Evolutionary conservation across 2,888 invertebrate genomes (phyloP).

Genomic region (Amphiduros pacificus): DNA sequence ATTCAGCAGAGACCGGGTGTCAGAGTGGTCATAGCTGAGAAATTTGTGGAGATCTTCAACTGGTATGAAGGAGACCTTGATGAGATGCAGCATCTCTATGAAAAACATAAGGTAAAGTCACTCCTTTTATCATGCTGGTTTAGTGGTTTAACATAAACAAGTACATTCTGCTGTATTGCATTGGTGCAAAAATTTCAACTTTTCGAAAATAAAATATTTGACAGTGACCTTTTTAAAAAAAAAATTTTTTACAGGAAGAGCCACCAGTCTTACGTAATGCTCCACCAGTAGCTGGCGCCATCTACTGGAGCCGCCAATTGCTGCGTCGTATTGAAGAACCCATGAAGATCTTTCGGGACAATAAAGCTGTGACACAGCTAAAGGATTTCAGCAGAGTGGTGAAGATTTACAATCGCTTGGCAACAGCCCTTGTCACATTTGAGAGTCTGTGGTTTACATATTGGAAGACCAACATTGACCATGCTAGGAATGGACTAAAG

Average conservation of each 20-base stretch:
- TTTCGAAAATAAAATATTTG: too few relatives aligned
- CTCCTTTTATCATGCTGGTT: background rate
- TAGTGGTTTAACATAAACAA: background rate
- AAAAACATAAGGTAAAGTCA: slow-evolving; percentile 49
- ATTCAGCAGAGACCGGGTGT: slow-evolving; percentile 50
- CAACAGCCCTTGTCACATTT: slow-evolving; percentile 56
- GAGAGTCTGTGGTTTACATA: slow-evolving; percentile 57
- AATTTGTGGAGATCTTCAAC: slow-evolving; percentile 56
- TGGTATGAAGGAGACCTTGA: slow-evolving; percentile 57
- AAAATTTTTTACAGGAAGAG: slow-evolving; percentile 36
- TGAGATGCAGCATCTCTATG: slow-evolving; percentile 54
- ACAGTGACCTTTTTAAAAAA: background rate
- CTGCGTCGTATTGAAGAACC: slow-evolving; percentile 57
- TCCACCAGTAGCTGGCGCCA: slow-evolving; percentile 58
- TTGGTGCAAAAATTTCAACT: too few relatives aligned
- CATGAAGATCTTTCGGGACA: slow-evolving; percentile 57
- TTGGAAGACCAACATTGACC: slow-evolving; percentile 55
- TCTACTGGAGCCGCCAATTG: slow-evolving; percentile 57
- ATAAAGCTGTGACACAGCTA: slow-evolving; percentile 51
- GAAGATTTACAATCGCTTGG: slow-evolving; percentile 45
- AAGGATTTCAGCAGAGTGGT: slow-evolving; percentile 53
- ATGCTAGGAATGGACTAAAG: slow-evolving; percentile 49
- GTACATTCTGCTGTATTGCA: background rate
- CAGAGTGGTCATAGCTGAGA: slow-evolving; percentile 50
- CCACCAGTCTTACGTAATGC: slow-evolving; percentile 55